phyloP scores from a whole-genome alignment of 2,113 vertebrate genomes.

The Carettochelys insculpta region DNA sequence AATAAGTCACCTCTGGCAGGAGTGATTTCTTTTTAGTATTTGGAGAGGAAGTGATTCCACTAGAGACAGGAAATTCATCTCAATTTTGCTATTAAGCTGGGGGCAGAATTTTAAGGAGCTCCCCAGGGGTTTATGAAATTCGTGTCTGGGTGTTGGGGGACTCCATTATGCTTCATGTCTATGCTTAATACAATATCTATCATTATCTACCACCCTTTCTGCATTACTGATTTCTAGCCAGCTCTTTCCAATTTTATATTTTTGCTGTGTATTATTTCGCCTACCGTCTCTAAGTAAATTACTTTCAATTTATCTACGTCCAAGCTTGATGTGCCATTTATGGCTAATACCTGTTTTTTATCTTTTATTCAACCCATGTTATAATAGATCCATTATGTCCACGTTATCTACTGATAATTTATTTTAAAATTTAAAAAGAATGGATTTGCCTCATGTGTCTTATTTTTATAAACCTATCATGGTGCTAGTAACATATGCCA shows the following conservation, averaged over 20 bases:
- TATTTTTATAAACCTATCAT: constrained; percentile 68
- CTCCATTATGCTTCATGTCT: neutral
- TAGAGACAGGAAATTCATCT: neutral
- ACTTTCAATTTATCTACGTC: neutral
- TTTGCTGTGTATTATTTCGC: neutral
- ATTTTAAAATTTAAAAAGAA: constrained; percentile 65
- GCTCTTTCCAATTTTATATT: neutral
- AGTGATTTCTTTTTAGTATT: neutral
- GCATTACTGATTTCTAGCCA: neutral
- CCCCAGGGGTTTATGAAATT: neutral
- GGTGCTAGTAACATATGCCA: neutral
- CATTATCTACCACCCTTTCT: neutral
- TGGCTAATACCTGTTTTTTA: constrained; percentile 40
- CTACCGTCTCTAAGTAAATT: neutral
- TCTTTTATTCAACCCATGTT: constrained; percentile 29
- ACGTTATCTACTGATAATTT: constrained; percentile 59
- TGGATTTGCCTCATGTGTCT: constrained; percentile 62
- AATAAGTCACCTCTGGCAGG: neutral
- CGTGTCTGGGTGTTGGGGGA: neutral
- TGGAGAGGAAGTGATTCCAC: neutral
- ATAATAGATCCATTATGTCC: constrained; percentile 56
- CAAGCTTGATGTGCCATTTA: constrained; percentile 32
- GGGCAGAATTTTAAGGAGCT: neutral
- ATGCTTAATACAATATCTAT: neutral
- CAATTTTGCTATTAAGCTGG: neutral